phyloP scores from a whole-genome alignment of 2,888 invertebrate species.

The Parascotia fuliginaria region DNA sequence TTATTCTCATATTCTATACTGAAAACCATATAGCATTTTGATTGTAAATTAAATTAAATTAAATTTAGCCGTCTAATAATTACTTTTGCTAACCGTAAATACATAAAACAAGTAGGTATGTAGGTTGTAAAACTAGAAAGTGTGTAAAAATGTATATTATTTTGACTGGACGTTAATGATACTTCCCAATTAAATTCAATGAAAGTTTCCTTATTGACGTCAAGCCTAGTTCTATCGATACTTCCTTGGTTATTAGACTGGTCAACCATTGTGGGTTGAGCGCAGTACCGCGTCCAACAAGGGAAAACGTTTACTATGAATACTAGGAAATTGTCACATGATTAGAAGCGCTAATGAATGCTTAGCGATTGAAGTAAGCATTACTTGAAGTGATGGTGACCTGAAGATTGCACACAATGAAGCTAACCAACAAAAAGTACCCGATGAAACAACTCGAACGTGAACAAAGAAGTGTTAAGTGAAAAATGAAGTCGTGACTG shows the following conservation, averaged over 20 bases:
- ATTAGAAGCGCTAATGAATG: conserved; percentile 28
- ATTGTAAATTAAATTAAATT: background rate
- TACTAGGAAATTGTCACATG: conserved; percentile 31
- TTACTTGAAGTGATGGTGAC: too few species aligned
- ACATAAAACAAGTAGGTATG: conserved; percentile 8
- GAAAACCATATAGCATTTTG: background rate
- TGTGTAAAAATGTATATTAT: conserved; percentile 4
- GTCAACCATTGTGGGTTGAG: conserved; percentile 34
- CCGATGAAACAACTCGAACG: too few species aligned
- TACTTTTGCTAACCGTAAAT: conserved; percentile 4
- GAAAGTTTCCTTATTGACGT: background rate
- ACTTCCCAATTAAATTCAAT: background rate
- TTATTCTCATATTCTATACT: too few species aligned
- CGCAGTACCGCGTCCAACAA: conserved; percentile 29
- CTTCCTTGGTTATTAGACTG: conserved; percentile 41
- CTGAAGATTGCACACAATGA: too few species aligned
- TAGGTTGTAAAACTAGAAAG: conserved; percentile 16
- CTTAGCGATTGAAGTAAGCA: background rate
- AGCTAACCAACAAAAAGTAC: too few species aligned
- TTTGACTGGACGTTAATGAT: background rate
- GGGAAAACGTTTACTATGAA: conserved; percentile 29
- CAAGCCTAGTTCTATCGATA: conserved; percentile 8
- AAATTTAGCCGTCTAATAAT: background rate
- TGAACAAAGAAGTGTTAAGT: too few species aligned
- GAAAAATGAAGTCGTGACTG: too few species aligned